Evolutionary conservation across 2,797 vertebrate genomes (phyloP), one percentile per base, ranked within the genome.

Genomic region (Hypotaenidia okinawae): DNA sequence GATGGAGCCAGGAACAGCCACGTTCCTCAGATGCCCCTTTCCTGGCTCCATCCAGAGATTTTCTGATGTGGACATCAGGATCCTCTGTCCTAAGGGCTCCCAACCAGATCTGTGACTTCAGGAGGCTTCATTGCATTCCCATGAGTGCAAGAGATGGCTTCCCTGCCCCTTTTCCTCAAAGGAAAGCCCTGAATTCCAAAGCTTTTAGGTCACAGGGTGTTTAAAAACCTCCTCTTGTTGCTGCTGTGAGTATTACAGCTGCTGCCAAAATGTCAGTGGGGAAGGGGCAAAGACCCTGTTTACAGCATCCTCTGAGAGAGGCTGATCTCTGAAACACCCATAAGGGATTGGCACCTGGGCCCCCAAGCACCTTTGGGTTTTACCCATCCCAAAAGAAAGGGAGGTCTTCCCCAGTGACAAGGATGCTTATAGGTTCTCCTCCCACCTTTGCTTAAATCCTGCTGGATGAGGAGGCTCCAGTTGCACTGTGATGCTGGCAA

Each of bases 121-220:
- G 75, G 72, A 67, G 68, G 16, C 27, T 83, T 89, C 43, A 37
- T 57, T 61, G 72, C 9, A 6, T 16, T 68, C 59, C 2, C 1
- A 8, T 14, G 52, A 87, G 74, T 28, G 32, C 15, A 24, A 81
- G 89, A 91, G 55, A 89, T 58, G 87, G 79, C 70, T 90, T 84
- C 63, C 68, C 82, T 59, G 88, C 76, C 57, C 49, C 66, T 33
- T 55, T 58, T 89, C 89, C 95, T 96, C 92, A 89, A 94, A 96
- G 92, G 84, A 83, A 93, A 95, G 79, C 57, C 85, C 64, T 30
- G 94, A 95, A 96, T 96, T 96, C 93, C 95, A 96, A 91, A 95
- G 94, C 96, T 93, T 94, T 96, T 85, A 96, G 94, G 87, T 96
- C 94, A 96, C 87, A 27, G 33, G 41, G 27, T 75, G 62, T 85